A percentile compares a stretch with the other conserved stretches of the same genome.
Conservation (phyloP, 2,888 invertebrate species). For the Pseudeuparius sepicola region DNA sequence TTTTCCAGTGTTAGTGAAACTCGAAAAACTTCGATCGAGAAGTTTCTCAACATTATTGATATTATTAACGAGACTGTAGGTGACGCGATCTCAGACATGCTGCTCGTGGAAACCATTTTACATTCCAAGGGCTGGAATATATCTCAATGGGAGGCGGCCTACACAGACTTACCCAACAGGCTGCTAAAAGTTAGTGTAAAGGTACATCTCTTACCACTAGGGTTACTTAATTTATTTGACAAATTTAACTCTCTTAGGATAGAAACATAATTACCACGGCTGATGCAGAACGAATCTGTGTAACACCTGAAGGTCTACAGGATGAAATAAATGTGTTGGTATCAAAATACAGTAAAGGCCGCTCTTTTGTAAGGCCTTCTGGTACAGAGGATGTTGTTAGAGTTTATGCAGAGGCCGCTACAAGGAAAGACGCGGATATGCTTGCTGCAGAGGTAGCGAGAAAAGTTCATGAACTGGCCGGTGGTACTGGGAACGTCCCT, state of each 20-base stretch:
- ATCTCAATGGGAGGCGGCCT: constrained; percentile 70
- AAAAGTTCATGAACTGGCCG: constrained; percentile 68
- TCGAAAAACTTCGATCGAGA: constrained; percentile 48
- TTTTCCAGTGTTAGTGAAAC: constrained; percentile 22
- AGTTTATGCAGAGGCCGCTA: constrained; percentile 90
- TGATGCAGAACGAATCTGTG: constrained; percentile 77
- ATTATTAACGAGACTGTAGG: constrained; percentile 93
- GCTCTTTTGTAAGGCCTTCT: constrained; percentile 90
- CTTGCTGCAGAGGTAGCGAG: constrained; percentile 67
- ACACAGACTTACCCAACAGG: constrained; percentile 78
- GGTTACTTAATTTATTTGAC: background rate
- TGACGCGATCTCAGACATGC: constrained; percentile 92
- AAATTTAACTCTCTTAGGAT: constrained; percentile 47
- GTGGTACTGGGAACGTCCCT: constrained; percentile 64
- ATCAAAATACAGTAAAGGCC: constrained; percentile 54
- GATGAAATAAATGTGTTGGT: constrained; percentile 64
- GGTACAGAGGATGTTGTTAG: constrained; percentile 89
- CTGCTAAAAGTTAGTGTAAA: constrained; percentile 80
- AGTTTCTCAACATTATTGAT: constrained; percentile 62
- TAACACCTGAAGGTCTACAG: constrained; percentile 77
- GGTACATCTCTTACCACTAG: constrained; percentile 34
- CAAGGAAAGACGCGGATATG: constrained; percentile 46
- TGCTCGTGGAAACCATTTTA: constrained; percentile 86
- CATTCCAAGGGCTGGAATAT: constrained; percentile 71
- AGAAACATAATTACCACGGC: constrained; percentile 75